Conservation (phyloP, 2,888 invertebrate genomes). For the Morpho deidamia region DNA sequence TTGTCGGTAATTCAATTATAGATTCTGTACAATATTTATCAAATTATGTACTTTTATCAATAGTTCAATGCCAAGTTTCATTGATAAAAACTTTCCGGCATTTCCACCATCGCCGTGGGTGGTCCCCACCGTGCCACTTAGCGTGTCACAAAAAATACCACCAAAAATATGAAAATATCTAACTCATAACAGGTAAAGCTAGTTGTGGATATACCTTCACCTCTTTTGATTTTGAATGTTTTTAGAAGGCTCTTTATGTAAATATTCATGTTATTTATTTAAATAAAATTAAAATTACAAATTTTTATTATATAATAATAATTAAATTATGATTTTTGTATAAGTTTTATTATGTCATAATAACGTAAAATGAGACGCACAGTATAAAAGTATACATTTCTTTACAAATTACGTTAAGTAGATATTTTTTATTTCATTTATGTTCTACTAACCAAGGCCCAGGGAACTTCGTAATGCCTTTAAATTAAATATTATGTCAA, state of each 20-base stretch:
- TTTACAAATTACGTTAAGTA: no score
- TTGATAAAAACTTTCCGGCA: constrained; percentile 20
- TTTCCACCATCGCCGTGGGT: constrained; percentile 50
- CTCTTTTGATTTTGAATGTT: background rate
- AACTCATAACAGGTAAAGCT: constrained; percentile 40
- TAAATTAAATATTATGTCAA: no score
- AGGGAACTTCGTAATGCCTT: no score
- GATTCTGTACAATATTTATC: background rate
- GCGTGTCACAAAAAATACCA: constrained; percentile 68
- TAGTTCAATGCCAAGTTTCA: background rate
- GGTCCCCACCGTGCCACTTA: constrained; percentile 70
- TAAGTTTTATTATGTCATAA: no score
- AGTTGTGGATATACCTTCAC: constrained; percentile 41
- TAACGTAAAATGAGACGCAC: no score
- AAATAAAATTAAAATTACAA: no score
- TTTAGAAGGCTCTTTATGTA: background rate
- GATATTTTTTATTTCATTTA: no score
- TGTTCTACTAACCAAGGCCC: no score
- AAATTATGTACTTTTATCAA: background rate
- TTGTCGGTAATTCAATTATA: background rate
- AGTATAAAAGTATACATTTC: no score
- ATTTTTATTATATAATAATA: no score
- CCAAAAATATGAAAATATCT: constrained; percentile 74
- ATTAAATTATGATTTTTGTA: no score
- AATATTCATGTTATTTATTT: no score